phyloP scores from a whole-genome alignment of 1,140 invertebrate genomes.

The Diploscapter pachys region DNA sequence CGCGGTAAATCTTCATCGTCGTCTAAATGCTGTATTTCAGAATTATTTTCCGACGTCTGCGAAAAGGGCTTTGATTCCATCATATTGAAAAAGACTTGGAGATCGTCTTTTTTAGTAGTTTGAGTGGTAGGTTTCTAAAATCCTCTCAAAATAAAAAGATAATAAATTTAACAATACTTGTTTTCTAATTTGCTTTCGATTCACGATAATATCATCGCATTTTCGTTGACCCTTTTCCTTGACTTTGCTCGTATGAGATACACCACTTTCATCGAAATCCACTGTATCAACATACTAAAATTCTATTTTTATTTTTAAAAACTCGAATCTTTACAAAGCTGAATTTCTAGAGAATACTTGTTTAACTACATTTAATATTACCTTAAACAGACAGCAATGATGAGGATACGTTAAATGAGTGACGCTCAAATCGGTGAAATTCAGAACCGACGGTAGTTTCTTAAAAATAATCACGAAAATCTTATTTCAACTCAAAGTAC shows the following conservation, averaged over 20 bases:
- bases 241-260: constrained; percentile 17
- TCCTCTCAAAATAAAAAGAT: constrained; percentile 14
- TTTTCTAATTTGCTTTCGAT: background rate
- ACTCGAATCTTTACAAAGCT: constrained; percentile 41
- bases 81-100: constrained; percentile 7
- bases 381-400: constrained; percentile 80
- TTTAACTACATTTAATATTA: constrained; percentile 27
- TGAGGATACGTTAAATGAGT: constrained; percentile 77
- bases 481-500: constrained; percentile 63
- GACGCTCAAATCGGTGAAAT: constrained; percentile 61
- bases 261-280: constrained; percentile 43
- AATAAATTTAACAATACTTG: constrained; percentile 7
- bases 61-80: background rate
- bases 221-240: constrained; percentile 7
- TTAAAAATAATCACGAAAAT: no score
- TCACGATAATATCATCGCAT: constrained; percentile 12
- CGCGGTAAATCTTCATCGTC: constrained; percentile 3
- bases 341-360: constrained; percentile 26
- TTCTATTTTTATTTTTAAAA: no score
- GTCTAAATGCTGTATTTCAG: background rate
- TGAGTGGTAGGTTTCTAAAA: constrained; percentile 1
- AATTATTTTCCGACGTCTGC: no score
- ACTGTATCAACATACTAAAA: constrained; percentile 28
- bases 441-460: constrained; percentile 68
- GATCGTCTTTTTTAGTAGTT: constrained; percentile 19